phyloP scores from a whole-genome alignment of 2,797 vertebrate species.

The Gambelia wislizenii region DNA sequence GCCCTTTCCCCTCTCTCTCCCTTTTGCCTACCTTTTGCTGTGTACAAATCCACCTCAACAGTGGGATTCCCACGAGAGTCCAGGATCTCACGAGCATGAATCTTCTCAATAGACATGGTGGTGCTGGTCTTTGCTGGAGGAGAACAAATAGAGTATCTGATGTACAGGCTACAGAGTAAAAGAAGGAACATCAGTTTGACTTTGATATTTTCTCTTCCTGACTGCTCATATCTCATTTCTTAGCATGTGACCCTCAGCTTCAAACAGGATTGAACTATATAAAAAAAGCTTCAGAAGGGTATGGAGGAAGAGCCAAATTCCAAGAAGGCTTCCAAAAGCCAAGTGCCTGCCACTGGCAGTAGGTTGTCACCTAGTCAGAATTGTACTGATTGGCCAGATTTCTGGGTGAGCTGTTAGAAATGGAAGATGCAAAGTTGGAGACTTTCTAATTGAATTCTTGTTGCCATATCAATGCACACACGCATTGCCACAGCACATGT shows the following conservation, averaged over 20 bases:
- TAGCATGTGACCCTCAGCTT: no score
- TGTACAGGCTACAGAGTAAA: constrained; percentile 46
- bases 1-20: fast-evolving
- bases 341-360: not conserved
- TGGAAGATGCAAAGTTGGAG: not conserved
- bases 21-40: constrained; percentile 73
- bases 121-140: constrained; percentile 49
- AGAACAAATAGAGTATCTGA: constrained; percentile 17
- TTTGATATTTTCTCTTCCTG: not conserved
- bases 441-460: not conserved
- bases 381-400: no score
- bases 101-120: constrained; percentile 81
- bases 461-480: not conserved
- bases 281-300: not conserved
- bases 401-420: not conserved
- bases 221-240: not conserved
- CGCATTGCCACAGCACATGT: no score
- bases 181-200: fast-evolving
- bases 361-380: not conserved
- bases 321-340: not conserved
- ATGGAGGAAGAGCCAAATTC: not conserved
- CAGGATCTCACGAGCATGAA: constrained; percentile 83
- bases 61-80: constrained; percentile 85
- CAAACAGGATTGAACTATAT: not conserved
- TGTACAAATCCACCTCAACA: constrained; percentile 81